Base-by-base conservation (phyloP, 2,113 vertebrate genomes). In the Emydocephalus ijimae region DNA sequence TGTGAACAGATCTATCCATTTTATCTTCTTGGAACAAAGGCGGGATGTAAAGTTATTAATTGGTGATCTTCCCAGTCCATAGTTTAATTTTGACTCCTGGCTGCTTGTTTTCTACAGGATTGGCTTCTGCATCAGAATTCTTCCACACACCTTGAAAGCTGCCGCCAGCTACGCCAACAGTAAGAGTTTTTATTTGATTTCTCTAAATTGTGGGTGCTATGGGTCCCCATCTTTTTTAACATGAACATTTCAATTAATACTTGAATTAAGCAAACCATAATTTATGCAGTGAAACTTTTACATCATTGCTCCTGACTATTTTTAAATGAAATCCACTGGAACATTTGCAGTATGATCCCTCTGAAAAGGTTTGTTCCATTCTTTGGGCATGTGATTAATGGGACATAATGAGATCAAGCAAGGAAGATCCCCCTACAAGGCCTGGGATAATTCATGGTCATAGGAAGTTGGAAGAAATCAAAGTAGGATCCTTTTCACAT, bases 101-200 rank as follows among this genome's bases (percentile, higher is more conserved):
- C 0, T 94, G 26, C 97, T 90, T 85, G 95, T 95, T 96, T 91
- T 95, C 57, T 52, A 69, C 95, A 99, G 99, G 98, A 99, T 85
- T 99, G 99, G 99, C 97, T 99, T 93, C 95, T 98, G 92, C 99
- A 99, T 96, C 98, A 99, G 97, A 99, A 99, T 95, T 98, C 97
- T 61, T 96, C 94, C 21, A 94, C 98, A 45, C 99, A 99, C 95
- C 97, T 99, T 24, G 98, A 98, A 90, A 99, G 95, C 95, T 99
- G 99, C 96, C 98, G 98, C 93, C 94, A 97, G 55, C 97, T 99
- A 69, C 97, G 98, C 61, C 97, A 98, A 96, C 97, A 97, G 99
- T 99, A 97, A 98, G 98, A 91, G 92, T 55, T 39, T 96, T 56
- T 85, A 39, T 93, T 92, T 86, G 8, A 1, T 4, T 2, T 43